Evolutionary conservation across 2,113 vertebrate genomes (phyloP).

Genomic region (Indri indri): DNA sequence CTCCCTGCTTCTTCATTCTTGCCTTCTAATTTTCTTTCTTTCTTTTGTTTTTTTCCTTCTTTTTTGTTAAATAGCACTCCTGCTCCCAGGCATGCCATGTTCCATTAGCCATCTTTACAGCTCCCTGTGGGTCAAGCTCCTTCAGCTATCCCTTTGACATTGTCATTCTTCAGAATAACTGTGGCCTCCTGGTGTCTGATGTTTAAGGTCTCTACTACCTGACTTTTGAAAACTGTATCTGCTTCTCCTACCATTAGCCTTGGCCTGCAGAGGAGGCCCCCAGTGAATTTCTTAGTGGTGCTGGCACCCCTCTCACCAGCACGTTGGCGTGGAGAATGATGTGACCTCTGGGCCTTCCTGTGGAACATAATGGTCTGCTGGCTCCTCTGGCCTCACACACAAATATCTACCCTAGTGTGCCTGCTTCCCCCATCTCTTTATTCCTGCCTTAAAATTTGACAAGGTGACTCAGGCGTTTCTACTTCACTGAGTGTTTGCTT

Average conservation of each 20-base stretch:
- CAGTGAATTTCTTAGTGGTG: background rate
- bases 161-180: background rate
- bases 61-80: background rate
- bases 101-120: background rate
- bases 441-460: background rate
- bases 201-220: background rate
- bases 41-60: too few relatives aligned
- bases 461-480: background rate
- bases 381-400: background rate
- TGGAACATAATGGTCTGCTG: background rate
- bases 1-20: background rate
- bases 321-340: background rate
- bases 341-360: background rate
- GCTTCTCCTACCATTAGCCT: background rate
- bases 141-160: background rate
- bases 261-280: background rate
- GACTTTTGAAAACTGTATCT: background rate
- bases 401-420: background rate
- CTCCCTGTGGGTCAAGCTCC: background rate
- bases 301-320: background rate
- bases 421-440: background rate
- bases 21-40: background rate
- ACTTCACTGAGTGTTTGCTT: background rate
- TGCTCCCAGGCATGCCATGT: background rate
- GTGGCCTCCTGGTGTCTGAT: background rate